phyloP scores from a whole-genome alignment of 2,888 invertebrate species.

The Thymelicus sylvestris region DNA sequence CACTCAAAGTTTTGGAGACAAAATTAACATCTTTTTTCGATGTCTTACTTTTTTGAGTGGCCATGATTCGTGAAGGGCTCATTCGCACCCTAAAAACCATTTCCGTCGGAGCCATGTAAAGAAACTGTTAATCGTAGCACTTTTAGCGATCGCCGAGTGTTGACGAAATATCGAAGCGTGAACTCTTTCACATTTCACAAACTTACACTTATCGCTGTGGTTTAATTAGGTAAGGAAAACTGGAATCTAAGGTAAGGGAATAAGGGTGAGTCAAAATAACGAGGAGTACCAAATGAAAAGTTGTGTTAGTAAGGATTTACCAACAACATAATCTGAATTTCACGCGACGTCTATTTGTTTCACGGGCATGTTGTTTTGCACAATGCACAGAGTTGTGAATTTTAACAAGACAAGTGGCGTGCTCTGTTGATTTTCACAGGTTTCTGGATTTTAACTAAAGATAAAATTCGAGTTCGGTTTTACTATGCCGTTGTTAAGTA shows the following conservation, averaged over 20 bases:
- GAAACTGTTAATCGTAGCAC: slow-evolving; percentile 66
- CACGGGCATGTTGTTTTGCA: slow-evolving; percentile 60
- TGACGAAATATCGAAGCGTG: slow-evolving; percentile 63
- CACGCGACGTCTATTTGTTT: slow-evolving; percentile 78
- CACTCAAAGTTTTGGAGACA: slow-evolving; percentile 54
- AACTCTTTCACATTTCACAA: slow-evolving; percentile 48
- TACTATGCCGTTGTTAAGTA: slow-evolving; percentile 40
- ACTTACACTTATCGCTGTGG: not conserved
- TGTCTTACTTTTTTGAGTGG: slow-evolving; percentile 39
- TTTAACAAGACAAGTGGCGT: slow-evolving; percentile 72
- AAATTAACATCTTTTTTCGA: slow-evolving; percentile 55
- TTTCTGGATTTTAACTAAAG: slow-evolving; percentile 48
- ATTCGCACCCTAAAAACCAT: slow-evolving; percentile 61
- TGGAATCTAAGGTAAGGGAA: not conserved
- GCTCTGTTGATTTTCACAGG: slow-evolving; percentile 61
- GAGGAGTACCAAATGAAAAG: slow-evolving; percentile 17
- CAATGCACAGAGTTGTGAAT: slow-evolving; percentile 69
- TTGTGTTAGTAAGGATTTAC: slow-evolving; percentile 54
- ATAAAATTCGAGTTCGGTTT: slow-evolving; percentile 53
- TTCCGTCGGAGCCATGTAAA: slow-evolving; percentile 46
- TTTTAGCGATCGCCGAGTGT: slow-evolving; percentile 58
- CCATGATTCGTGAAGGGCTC: slow-evolving; percentile 59
- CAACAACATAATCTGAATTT: slow-evolving; percentile 68
- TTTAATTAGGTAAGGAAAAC: not conserved
- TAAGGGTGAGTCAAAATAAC: not conserved